Base-by-base conservation (phyloP, 2,888 invertebrate species). In the Tiliacea aurago region DNA sequence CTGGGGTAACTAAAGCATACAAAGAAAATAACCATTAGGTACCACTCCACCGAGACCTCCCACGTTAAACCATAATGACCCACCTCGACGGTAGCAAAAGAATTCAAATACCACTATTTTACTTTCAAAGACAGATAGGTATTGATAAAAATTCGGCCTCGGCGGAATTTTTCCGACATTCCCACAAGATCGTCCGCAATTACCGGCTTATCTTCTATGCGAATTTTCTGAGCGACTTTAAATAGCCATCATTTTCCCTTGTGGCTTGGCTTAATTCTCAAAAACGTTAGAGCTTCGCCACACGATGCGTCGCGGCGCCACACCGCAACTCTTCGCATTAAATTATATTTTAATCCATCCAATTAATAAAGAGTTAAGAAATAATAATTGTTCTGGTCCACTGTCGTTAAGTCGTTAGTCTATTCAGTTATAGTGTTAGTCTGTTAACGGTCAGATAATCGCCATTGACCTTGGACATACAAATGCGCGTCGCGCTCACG, bases 151-250 rank as follows among this genome's bases (percentile, higher is more conserved):
- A 90, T 87, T 90, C 84, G 76, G 78, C 81, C 76, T 81, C 81
- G 76, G 45, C 81, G 85, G 89, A 87, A 86, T 86, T 90, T 90
- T 90, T 86, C 88, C 86, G 78, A 82, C 89, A 83, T 90, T 91
- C 91, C 91, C 91, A 86, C 87, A 92, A 91, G 92, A 94, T 93
- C 92, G 90, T 81, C 86, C 87, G 92, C 92, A 94, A 94, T 94
- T 94, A 94, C 93, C 84, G 85, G 87, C 92, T 94, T 94, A 94
- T 94, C 94, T 92, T 88, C 88, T 90, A 93, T 93, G 91, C 91
- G 93, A 93, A 94, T 93, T 93, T 94, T 93, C 93, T 91, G 91
- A 94, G 91, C 92, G 93, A 92, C 91, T 94, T 94, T 94, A 94
- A 94, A 94, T 93, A 93, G 93, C 92, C 90, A 93, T 93, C 92